These are phyloP conservation scores for Spilogale gracilis DNA, from an alignment of 2,113 vertebrate species.

Conservation along the genomic window DNA sequence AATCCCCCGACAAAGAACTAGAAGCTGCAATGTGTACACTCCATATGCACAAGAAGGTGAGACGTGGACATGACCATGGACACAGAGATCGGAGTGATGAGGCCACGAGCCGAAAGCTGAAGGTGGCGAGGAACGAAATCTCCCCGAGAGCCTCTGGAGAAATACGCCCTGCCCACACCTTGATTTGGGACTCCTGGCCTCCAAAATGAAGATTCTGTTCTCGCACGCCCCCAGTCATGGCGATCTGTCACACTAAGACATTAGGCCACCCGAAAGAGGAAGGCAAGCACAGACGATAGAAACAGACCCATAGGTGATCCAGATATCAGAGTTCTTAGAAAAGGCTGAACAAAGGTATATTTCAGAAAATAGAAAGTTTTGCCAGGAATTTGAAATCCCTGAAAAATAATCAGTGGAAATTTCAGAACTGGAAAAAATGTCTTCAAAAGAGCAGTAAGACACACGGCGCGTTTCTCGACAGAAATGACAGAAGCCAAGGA, in stretches of 20 bases:
- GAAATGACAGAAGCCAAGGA: neutral
- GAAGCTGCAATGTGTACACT: no score
- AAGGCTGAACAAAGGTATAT: neutral
- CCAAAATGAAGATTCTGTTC: neutral
- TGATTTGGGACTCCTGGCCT: neutral
- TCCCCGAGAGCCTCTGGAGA: rapidly evolving
- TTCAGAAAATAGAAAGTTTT: neutral
- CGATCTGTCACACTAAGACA: neutral
- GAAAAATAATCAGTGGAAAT: neutral
- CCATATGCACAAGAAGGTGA: neutral
- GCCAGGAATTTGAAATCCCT: neutral
- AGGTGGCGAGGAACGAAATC: neutral
- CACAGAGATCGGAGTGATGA: neutral
- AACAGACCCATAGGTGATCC: neutral
- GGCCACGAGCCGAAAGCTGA: neutral
- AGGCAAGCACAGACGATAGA: neutral
- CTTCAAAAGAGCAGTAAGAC: neutral
- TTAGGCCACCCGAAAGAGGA: neutral
- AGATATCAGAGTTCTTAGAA: rapidly evolving
- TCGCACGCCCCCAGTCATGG: rapidly evolving
- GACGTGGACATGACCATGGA: rapidly evolving
- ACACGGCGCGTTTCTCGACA: neutral
- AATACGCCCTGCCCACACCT: rapidly evolving
- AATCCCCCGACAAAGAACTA: neutral
- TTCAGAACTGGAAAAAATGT: neutral